Percentiles rank a stretch among this genome's conserved stretches.
phyloP scores from a whole-genome alignment of 2,888 invertebrate species.

The Apoderus coryli region DNA sequence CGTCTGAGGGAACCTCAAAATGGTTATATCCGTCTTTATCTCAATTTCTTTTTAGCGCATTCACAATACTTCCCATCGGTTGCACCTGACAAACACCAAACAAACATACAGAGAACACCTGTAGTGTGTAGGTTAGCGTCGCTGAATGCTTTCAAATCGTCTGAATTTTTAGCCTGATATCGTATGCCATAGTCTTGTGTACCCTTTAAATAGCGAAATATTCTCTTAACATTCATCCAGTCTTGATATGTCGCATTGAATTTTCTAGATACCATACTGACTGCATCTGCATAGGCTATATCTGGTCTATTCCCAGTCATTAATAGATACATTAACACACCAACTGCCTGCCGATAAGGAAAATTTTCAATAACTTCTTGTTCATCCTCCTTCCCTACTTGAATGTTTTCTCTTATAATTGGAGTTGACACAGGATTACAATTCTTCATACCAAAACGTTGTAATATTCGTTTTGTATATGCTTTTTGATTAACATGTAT shows the following conservation, averaged over 20 bases:
- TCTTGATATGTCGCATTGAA: not conserved
- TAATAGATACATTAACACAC: conserved; percentile 1
- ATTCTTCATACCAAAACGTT: conserved; percentile 7
- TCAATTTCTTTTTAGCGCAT: too few relatives aligned
- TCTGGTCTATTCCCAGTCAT: not conserved
- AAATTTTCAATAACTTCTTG: too few relatives aligned
- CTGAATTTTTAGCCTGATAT: not conserved
- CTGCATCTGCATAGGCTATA: not conserved
- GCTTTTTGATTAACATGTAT: conserved; percentile 5
- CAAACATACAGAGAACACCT: not conserved
- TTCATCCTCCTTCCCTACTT: too few relatives aligned
- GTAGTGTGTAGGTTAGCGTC: not conserved
- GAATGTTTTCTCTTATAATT: not conserved
- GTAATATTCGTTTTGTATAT: conserved; percentile 7
- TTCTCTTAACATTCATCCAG: not conserved
- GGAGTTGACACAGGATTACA: conserved; percentile 7
- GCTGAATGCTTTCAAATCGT: not conserved
- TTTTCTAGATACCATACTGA: not conserved
- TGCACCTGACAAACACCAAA: too few relatives aligned
- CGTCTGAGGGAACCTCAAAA: too few relatives aligned
- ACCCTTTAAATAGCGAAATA: not conserved
- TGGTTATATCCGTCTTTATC: too few relatives aligned
- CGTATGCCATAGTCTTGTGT: not conserved
- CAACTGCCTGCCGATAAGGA: not conserved
- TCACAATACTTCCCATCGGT: too few relatives aligned